A percentile compares a stretch with the other conserved stretches of the same genome.
phyloP scores from a whole-genome alignment of 2,888 invertebrate species.

The Rhopalosiphum nymphaeae region DNA sequence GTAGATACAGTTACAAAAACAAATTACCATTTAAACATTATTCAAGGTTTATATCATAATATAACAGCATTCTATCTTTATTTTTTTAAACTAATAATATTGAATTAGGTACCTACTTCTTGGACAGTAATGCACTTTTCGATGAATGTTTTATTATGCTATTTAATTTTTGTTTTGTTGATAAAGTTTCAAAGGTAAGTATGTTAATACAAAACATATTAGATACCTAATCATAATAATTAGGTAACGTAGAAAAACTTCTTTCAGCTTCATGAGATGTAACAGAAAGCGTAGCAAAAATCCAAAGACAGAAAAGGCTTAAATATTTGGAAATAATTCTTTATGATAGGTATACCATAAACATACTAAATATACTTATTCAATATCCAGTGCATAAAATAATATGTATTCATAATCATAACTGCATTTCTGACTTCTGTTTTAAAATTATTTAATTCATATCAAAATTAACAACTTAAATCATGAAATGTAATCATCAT shows the following conservation, averaged over 20 bases:
- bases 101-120: neutral
- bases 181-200: neutral
- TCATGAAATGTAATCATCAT: too few species aligned
- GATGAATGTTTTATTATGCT: neutral
- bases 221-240: too few species aligned
- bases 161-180: neutral
- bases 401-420: neutral
- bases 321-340: neutral
- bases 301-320: neutral
- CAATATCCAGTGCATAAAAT: neutral
- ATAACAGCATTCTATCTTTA: neutral
- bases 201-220: neutral
- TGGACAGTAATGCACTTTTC: neutral
- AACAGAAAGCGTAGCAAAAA: neutral
- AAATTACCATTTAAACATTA: neutral
- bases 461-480: neutral
- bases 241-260: neutral
- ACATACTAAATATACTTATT: too few species aligned
- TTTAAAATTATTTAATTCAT: neutral
- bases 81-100: neutral
- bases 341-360: too few species aligned
- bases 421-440: neutral
- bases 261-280: neutral
- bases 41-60: neutral
- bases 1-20: neutral